Evolutionary conservation across 2,113 vertebrate species (phyloP), one percentile per base, ranked within the genome.

Genomic region (Esox niger): DNA sequence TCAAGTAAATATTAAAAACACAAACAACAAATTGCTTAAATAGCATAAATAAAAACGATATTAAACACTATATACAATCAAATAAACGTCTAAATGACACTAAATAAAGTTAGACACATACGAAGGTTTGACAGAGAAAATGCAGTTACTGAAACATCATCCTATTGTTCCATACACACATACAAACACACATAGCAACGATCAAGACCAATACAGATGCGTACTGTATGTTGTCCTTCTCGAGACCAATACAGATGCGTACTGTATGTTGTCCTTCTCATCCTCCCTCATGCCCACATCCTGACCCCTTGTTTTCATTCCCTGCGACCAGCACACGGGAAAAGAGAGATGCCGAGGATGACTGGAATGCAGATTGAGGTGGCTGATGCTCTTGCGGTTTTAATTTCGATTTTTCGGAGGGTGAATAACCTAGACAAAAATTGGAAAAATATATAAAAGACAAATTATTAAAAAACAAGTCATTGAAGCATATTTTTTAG

Each of bases 281-380:
- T 43, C 35, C 62, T 23, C 62, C 25, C 17, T 35, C 17, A 5
- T 38, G 25, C 47, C 32, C 32, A 66, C 10, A 5, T 6, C 1
- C 59, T 0, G n/a, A 58, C 43, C 6, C 56, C 56, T 30, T 75
- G 68, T 78, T 82, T 70, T 62, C 74, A 70, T 82, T 70, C 62
- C 70, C 31, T 20, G 29, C 9, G 54, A 0, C 64, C 52, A 75
- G 1, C n/a, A 30, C 64, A 74, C 77, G 65, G 74, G 68, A 74
- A 77, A 65, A 56, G 55, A 27, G 17, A 20, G 21, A 0, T 33
- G 32, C 30, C 31, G 56, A 31, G 56, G 35, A 9, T 10, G 30
- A 3, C 63, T 13, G 27, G 56, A n/a, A 27, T 5, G 35, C 17
- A 43, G 33, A 33, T 3, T 4, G 13, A 65, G 17, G 35, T n/a